These are phyloP conservation scores for Glaucidium brasilianum DNA, from an alignment of 2,113 vertebrate genomes.

Conservation along the genomic window DNA sequence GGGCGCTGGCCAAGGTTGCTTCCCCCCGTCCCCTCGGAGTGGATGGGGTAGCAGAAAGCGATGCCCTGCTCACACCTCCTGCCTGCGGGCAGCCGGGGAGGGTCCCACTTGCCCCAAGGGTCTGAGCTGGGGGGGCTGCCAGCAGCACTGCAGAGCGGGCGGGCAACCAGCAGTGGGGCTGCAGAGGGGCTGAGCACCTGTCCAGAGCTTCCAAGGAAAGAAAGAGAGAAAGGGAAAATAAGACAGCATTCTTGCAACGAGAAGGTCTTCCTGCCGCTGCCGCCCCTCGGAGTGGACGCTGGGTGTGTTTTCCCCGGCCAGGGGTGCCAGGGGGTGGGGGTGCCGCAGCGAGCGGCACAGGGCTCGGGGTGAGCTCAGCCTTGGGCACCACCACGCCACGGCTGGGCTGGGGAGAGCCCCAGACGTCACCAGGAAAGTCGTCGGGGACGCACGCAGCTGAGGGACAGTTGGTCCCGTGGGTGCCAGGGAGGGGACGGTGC, in stretches of 20 bases:
- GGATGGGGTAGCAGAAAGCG: neutral
- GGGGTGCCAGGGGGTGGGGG: neutral
- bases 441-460: neutral
- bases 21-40: neutral
- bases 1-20: neutral
- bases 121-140: neutral
- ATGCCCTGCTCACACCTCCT: neutral
- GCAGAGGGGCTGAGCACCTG: neutral
- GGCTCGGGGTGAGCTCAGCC: neutral
- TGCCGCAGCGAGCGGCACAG: neutral
- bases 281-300: rapidly evolving
- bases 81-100: neutral
- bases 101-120: neutral
- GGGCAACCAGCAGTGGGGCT: neutral
- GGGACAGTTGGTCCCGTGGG: neutral
- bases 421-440: neutral
- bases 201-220: neutral
- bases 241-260: neutral
- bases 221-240: neutral
- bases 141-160: neutral
- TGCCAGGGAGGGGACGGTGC: neutral
- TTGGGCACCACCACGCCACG: too few species aligned
- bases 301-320: rapidly evolving
- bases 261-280: neutral
- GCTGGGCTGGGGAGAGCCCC: neutral